Percentiles rank a stretch among this genome's conserved stretches.
Evolutionary conservation across 1,140 invertebrate species (phyloP).

Genomic region (Arctopsyche grandis): DNA sequence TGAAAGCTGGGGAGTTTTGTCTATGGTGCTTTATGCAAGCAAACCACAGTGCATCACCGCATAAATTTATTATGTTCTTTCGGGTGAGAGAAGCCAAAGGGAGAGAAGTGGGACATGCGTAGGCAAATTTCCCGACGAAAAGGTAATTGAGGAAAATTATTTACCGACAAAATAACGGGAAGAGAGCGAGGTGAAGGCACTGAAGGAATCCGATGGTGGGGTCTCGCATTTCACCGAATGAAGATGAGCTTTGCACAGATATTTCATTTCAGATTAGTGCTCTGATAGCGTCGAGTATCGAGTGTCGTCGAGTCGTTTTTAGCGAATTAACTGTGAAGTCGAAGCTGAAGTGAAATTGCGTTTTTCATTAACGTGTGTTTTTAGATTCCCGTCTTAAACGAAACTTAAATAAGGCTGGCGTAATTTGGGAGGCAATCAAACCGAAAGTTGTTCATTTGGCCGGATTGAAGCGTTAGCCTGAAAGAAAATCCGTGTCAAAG

Average conservation of each 20-base stretch:
- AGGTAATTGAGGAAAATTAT: conserved; percentile 47
- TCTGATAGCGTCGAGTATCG: conserved; percentile 40
- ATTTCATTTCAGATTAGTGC: conserved; percentile 45
- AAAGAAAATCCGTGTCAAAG: conserved; percentile 18
- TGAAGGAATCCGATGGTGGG: no score
- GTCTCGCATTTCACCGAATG: conserved; percentile 34
- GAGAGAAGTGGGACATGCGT: neutral
- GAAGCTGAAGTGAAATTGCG: neutral
- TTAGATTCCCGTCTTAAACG: neutral
- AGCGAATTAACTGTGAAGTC: conserved; percentile 35
- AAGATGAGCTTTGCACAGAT: conserved; percentile 42
- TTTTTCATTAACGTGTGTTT: neutral
- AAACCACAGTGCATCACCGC: no score
- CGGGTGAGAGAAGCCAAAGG: conserved; percentile 18
- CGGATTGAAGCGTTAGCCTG: neutral
- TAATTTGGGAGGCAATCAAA: neutral
- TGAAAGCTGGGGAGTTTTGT: no score
- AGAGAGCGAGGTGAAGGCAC: neutral
- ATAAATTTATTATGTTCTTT: conserved; percentile 50
- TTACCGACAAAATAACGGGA: conserved; percentile 2
- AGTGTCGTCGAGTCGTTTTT: neutral
- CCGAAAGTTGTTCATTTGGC: neutral
- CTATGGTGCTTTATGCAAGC: no score
- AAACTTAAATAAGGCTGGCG: conserved; percentile 1
- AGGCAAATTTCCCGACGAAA: conserved; percentile 43